Evolutionary conservation across 2,888 invertebrate genomes (phyloP).

Genomic region (Ophion ventricosus): DNA sequence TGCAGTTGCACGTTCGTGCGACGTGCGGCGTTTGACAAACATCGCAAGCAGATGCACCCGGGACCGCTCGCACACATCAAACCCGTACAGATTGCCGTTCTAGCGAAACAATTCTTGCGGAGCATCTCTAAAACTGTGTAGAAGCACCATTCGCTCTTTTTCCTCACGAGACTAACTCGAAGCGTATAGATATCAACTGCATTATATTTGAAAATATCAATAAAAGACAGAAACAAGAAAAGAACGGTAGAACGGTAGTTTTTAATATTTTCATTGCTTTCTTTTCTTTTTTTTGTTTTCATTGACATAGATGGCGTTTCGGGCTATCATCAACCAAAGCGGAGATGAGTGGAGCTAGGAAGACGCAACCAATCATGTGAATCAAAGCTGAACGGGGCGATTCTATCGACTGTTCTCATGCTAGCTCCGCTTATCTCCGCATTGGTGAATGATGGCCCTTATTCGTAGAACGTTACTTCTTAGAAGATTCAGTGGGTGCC

Average conservation of each 20-base stretch:
- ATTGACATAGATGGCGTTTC: too few relatives aligned
- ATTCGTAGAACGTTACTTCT: too few relatives aligned
- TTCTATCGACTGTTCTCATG: too few relatives aligned
- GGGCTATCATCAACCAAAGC: too few relatives aligned
- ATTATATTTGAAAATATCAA: constrained; percentile 7
- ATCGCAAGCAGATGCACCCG: constrained; percentile 74
- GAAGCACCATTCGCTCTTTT: background rate
- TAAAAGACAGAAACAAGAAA: constrained; percentile 13
- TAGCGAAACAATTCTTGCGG: constrained; percentile 62
- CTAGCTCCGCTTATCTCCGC: too few relatives aligned
- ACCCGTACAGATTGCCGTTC: constrained; percentile 60
- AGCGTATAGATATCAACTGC: constrained; percentile 22
- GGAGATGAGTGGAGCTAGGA: too few relatives aligned
- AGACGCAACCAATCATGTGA: too few relatives aligned
- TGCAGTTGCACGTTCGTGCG: constrained; percentile 76
- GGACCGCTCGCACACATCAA: constrained; percentile 71
- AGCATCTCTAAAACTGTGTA: constrained; percentile 28
- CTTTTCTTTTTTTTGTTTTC: background rate
- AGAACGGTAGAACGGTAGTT: too few relatives aligned
- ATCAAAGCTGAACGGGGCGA: too few relatives aligned
- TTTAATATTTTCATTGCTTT: too few relatives aligned
- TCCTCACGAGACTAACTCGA: background rate
- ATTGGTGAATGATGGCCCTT: too few relatives aligned
- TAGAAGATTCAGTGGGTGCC: too few relatives aligned
- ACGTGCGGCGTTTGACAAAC: constrained; percentile 74